A percentile compares a stretch with the other conserved stretches of the same genome.
Conservation (phyloP, 1,140 invertebrate species). For the Eulimnadia texana region DNA sequence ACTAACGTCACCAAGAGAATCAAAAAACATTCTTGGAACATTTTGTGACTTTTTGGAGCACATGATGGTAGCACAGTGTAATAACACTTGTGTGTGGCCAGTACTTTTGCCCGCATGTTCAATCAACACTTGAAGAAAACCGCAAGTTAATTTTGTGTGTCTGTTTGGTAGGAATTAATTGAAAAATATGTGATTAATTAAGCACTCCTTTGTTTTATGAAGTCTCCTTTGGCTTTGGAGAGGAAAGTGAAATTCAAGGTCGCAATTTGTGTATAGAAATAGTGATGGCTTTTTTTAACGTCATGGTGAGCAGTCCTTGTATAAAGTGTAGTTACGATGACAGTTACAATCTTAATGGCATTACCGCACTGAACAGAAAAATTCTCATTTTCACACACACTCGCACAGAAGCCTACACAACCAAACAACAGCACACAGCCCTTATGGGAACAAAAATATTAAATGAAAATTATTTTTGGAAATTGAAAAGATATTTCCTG, state of each 20-base stretch:
- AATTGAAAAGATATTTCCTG: neutral
- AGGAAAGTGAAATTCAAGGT: neutral
- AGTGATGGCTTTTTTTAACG: neutral
- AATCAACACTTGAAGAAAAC: too few relatives aligned
- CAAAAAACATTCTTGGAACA: too few relatives aligned
- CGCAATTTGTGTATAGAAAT: neutral
- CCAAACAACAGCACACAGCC: neutral
- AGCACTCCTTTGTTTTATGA: neutral
- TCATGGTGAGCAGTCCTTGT: neutral
- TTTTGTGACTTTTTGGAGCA: too few relatives aligned
- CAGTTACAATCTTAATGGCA: neutral
- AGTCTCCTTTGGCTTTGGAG: too few relatives aligned
- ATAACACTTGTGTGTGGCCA: too few relatives aligned
- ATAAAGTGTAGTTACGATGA: neutral
- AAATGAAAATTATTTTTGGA: neutral
- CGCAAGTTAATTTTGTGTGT: too few relatives aligned
- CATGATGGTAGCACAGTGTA: too few relatives aligned
- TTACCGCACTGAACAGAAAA: neutral
- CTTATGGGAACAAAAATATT: neutral
- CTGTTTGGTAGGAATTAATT: too few relatives aligned
- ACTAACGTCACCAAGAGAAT: too few relatives aligned
- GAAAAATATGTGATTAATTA: too few relatives aligned
- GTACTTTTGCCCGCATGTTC: too few relatives aligned
- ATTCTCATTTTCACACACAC: neutral
- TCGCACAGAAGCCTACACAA: neutral